phyloP scores from a whole-genome alignment of 2,888 invertebrate species.

The Sacculina carcini region DNA sequence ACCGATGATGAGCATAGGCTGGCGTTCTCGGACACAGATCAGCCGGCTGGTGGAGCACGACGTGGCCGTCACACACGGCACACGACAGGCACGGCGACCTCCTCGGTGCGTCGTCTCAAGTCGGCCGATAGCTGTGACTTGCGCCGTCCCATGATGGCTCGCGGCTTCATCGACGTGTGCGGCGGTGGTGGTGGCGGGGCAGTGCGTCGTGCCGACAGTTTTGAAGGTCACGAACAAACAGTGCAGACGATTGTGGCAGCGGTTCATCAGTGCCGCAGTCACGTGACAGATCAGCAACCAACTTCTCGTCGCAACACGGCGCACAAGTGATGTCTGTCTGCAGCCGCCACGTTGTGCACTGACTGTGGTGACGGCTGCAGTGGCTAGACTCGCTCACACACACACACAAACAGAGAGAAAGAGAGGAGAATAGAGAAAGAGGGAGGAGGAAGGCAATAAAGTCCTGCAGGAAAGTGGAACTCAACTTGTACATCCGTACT shows the following conservation, averaged over 20 bases:
- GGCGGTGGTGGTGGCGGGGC: constrained; percentile 8
- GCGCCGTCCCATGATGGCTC: too few relatives aligned
- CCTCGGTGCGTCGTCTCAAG: background rate
- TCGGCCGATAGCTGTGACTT: background rate
- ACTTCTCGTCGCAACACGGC: background rate
- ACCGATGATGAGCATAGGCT: background rate
- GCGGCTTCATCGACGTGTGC: constrained; percentile 1
- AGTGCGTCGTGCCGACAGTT: constrained; percentile 31
- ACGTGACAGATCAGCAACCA: too few relatives aligned
- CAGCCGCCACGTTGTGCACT: too few relatives aligned
- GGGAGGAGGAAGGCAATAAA: too few relatives aligned
- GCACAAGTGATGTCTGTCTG: constrained; percentile 3
- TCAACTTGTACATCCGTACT: too few relatives aligned
- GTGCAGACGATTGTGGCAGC: constrained; percentile 37
- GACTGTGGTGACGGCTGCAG: too few relatives aligned
- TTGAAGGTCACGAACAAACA: constrained; percentile 40
- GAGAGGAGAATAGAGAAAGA: too few relatives aligned
- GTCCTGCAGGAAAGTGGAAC: too few relatives aligned
- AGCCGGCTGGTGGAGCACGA: background rate
- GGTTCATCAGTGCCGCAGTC: constrained; percentile 31
- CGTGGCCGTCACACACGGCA: background rate
- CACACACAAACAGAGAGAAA: too few relatives aligned
- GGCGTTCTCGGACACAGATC: constrained; percentile 1
- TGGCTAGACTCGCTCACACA: too few relatives aligned
- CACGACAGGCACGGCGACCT: background rate